phyloP scores from a whole-genome alignment of 2,888 invertebrate genomes.

The Drosophila atripex region DNA sequence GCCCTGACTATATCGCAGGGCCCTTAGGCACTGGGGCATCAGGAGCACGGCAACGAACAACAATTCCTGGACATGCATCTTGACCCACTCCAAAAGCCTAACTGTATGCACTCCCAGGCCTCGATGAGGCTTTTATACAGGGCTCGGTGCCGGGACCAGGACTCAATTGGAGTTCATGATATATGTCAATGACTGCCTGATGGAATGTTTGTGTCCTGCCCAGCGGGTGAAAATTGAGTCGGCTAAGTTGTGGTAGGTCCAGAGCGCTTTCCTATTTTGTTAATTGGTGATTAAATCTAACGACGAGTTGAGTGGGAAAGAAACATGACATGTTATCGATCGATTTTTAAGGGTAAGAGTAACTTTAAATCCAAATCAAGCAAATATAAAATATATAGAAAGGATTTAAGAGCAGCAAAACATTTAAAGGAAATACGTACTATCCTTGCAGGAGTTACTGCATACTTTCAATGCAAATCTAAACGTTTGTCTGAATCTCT shows the following conservation, averaged over 20 bases:
- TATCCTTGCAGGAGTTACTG: not conserved
- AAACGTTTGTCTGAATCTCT: not conserved
- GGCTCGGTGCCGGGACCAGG: conserved; percentile 9
- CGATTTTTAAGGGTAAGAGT: not conserved
- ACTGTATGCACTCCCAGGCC: conserved; percentile 43
- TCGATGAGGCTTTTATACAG: conserved; percentile 54
- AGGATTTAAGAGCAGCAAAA: no score
- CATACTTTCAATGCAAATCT: not conserved
- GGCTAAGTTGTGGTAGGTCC: conserved; percentile 65
- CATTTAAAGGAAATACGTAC: no score
- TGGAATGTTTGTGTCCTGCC: conserved; percentile 68
- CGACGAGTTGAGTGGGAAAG: conserved; percentile 31
- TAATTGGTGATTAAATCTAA: conserved; percentile 74
- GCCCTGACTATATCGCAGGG: conserved; percentile 79
- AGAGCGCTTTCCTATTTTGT: conserved; percentile 24
- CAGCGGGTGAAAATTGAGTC: conserved; percentile 54
- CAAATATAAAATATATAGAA: no score
- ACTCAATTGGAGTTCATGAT: conserved; percentile 60
- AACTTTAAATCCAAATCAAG: no score
- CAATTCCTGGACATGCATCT: conserved; percentile 65
- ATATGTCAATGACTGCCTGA: conserved; percentile 61
- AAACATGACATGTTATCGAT: not conserved
- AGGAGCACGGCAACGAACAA: conserved; percentile 56
- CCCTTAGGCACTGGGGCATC: conserved; percentile 52
- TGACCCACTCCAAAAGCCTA: conserved; percentile 36